These are phyloP conservation scores for Pelecanoides urinatrix DNA, from an alignment of 2,113 vertebrate species.

Conservation along the genomic window DNA sequence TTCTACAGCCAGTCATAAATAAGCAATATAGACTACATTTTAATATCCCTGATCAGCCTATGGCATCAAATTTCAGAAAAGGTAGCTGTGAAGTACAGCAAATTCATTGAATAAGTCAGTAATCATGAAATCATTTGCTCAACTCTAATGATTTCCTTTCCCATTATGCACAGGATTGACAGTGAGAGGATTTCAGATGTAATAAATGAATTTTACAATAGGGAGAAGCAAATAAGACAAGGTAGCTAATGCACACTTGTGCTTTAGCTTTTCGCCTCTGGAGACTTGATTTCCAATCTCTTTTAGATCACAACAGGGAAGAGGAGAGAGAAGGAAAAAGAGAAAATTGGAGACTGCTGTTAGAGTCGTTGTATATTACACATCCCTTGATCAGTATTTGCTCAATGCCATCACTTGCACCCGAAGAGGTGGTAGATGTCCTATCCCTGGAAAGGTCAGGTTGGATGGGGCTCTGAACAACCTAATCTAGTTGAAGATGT, in stretches of 20 bases:
- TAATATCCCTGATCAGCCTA: background rate
- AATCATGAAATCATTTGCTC: background rate
- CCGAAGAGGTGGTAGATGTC: background rate
- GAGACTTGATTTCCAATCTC: background rate
- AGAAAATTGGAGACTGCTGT: background rate
- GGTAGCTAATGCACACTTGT: background rate
- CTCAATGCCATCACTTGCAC: background rate
- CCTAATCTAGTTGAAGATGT: background rate
- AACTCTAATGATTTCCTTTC: background rate
- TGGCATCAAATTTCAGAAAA: background rate
- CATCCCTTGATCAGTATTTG: background rate
- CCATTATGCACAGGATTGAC: background rate
- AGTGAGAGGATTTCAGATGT: background rate
- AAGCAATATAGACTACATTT: background rate
- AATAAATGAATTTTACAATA: background rate
- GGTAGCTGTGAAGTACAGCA: background rate
- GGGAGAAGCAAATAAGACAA: background rate
- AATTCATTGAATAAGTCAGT: background rate
- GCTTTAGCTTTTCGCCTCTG: background rate
- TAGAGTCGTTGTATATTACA: fast-evolving
- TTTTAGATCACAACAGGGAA: background rate
- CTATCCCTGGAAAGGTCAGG: background rate
- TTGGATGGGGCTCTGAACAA: background rate
- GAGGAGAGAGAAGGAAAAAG: background rate
- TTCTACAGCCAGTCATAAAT: background rate